Conservation (phyloP, 92 coral and sea anemone genomes). For the Parazoanthus darwini region DNA sequence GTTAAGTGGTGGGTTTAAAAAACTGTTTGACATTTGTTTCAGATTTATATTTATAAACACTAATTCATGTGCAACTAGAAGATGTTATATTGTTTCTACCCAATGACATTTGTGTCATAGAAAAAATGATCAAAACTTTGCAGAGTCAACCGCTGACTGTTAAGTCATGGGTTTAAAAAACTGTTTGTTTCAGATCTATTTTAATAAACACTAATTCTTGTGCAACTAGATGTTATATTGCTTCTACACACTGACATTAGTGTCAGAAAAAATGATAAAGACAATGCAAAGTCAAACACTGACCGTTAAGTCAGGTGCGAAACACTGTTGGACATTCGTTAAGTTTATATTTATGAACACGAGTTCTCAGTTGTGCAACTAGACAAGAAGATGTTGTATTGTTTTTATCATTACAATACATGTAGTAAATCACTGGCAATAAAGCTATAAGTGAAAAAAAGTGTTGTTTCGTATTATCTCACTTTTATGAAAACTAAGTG, state of each 20-base stretch:
- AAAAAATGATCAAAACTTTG: conserved; percentile 3
- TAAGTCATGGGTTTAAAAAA: not conserved
- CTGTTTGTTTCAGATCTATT: not conserved
- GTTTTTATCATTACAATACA: conserved; percentile 8
- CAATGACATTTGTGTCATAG: not conserved
- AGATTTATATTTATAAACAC: not conserved
- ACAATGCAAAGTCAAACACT: not conserved
- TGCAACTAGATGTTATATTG: not conserved
- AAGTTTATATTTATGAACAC: too few species aligned
- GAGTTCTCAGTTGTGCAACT: not conserved
- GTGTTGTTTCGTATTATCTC: not conserved
- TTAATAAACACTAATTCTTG: not conserved
- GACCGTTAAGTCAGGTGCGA: conserved; percentile 12
- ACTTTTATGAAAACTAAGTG: not conserved
- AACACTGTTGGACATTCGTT: not conserved
- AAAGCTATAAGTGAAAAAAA: not conserved
- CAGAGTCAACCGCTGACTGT: not conserved
- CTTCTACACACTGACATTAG: not conserved
- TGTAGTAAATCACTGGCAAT: not conserved
- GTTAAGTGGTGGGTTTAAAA: not conserved
- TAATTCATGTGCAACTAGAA: conserved; percentile 5
- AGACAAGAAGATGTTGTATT: not conserved
- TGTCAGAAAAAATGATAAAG: not conserved
- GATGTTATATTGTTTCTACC: conserved; percentile 4
- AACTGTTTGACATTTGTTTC: not conserved